Conservation (phyloP, 64 coral and sea anemone species). For the Porites lutea region DNA sequence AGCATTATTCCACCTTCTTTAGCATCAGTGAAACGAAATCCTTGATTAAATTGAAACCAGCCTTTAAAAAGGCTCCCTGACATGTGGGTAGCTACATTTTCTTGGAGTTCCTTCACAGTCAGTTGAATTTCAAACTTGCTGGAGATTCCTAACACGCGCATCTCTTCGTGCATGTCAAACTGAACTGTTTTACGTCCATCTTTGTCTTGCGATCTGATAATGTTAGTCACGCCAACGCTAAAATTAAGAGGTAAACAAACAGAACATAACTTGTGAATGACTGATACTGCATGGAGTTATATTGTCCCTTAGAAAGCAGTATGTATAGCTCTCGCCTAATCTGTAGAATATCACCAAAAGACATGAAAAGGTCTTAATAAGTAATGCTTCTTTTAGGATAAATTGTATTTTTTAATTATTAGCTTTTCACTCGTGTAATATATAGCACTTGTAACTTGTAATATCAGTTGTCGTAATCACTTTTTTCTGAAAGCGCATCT, state of each 20-base stretch:
- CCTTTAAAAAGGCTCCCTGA: neutral
- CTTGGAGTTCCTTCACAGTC: neutral
- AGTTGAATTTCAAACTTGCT: neutral
- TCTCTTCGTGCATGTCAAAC: neutral
- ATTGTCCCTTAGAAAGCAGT: no score
- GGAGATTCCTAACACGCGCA: neutral
- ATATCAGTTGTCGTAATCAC: no score
- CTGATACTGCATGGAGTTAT: no score
- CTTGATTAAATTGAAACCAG: slow-evolving; percentile 1
- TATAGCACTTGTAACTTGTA: no score
- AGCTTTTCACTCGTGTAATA: no score
- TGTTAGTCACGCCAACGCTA: slow-evolving; percentile 8
- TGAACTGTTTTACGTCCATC: neutral
- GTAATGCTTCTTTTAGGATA: no score
- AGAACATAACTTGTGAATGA: neutral
- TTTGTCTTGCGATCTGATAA: neutral
- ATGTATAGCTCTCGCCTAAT: no score
- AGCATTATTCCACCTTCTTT: neutral
- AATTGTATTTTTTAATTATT: no score
- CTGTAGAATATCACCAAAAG: no score
- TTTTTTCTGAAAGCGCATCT: no score
- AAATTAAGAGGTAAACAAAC: neutral
- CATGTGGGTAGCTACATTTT: neutral
- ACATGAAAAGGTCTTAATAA: no score
- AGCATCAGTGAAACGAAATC: neutral